Evolutionary conservation across 2,888 invertebrate species (phyloP), one percentile per base, ranked within the genome.

Genomic region (Pheosia gnoma): DNA sequence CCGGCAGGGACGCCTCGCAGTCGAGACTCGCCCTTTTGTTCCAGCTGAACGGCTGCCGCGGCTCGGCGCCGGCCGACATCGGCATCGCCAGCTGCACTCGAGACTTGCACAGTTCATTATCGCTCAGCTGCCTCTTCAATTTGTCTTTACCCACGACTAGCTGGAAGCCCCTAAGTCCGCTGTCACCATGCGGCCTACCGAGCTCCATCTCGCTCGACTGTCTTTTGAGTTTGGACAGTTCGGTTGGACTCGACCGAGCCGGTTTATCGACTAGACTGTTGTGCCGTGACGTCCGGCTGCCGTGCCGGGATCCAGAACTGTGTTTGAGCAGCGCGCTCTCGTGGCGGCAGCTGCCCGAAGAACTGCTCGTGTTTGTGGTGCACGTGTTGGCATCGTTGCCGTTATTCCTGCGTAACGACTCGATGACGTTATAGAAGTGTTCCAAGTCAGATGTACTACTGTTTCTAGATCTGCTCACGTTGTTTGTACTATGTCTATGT

Each of bases 51-150:
- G 87, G 77, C 66, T 82, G 87, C 9, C 87, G 80, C 58, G 90
- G 88, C 80, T 93, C 93, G 59, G 93, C 91, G 51, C 93, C 93
- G 61, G 93, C 93, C n/a, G 93, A 93, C 89, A 91, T 88, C 65
- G 94, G 93, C 91, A 93, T 86, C 66, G 90, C 89, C 61, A 90
- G 75, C 67, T 84, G 90, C 70, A 86, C 85, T 8, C 90, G 83
- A 55, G 89, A 84, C 62, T 83, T 72, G 59, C 88, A 83, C 78
- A 91, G 71, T 80, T 90, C 92, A 74, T 89, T 89, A 70, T 91
- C 91, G 73, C 92, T 92, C 79, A 91, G 69, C 78, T 92, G 92
- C 59, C 93, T 84, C 75, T 88, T 88, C 74, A 93, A 73, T 77
- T 88, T 89, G 57, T 89, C 85, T 74, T 90, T 91, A 5, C 91